A percentile compares a stretch with the other conserved stretches of the same genome.
Evolutionary conservation across 2,113 vertebrate species (phyloP).

Genomic region (Trematocara macrostoma): DNA sequence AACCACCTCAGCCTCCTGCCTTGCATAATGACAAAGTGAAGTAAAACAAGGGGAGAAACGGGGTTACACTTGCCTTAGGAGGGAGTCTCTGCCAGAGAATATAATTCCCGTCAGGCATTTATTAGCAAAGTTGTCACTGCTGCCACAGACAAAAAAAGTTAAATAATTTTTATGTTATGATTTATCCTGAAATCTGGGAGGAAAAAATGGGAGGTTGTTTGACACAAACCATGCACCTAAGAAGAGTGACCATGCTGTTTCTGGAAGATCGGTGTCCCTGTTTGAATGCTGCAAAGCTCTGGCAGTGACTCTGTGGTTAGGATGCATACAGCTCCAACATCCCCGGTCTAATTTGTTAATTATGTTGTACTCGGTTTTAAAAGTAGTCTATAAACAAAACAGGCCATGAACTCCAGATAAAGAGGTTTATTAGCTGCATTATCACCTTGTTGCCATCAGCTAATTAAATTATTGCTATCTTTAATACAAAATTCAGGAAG

Average conservation of each 20-base stretch:
- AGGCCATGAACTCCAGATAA: not conserved
- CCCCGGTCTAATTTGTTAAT: not conserved
- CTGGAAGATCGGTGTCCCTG: not conserved
- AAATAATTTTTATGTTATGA: not conserved
- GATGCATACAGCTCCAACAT: not conserved
- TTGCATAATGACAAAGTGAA: constrained; percentile 41
- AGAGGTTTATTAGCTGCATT: not conserved
- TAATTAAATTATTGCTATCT: not conserved
- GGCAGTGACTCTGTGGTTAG: not conserved
- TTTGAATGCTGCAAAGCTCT: not conserved
- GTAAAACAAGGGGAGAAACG: constrained; percentile 16
- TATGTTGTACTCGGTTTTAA: not conserved
- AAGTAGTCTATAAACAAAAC: not conserved
- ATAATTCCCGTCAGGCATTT: constrained; percentile 14
- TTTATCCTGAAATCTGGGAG: not conserved
- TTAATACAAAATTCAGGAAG: not conserved
- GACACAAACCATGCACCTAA: not conserved
- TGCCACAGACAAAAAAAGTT: not conserved
- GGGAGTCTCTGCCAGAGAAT: not conserved
- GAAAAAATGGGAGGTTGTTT: not conserved
- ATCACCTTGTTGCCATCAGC: not conserved
- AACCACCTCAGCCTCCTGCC: constrained; percentile 37
- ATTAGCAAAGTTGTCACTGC: not conserved
- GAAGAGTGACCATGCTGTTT: not conserved
- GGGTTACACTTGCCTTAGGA: constrained; percentile 6